Percentiles rank a stretch among this genome's conserved stretches.
Evolutionary conservation across 2,888 invertebrate species (phyloP).

Genomic region (Platycheirus albimanus): DNA sequence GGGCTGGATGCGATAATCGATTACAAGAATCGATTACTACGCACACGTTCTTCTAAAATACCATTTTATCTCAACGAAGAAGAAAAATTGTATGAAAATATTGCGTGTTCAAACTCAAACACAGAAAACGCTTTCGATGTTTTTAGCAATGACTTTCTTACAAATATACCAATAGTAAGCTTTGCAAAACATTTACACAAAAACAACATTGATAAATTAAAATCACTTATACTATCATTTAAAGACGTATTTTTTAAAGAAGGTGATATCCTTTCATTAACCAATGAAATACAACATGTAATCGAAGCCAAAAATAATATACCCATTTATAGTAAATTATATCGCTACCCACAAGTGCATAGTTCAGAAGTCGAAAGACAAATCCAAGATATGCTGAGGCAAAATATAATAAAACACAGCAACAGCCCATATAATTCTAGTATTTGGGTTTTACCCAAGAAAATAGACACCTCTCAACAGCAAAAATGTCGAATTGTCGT

Average conservation of each 20-base stretch:
- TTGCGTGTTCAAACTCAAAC: too few species aligned
- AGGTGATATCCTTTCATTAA: background rate
- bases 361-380: background rate
- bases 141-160: background rate
- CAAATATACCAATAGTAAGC: background rate
- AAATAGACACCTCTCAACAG: background rate
- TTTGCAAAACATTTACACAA: background rate
- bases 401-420: constrained; percentile 1
- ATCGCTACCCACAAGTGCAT: constrained; percentile 7
- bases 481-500: background rate
- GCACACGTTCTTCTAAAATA: too few species aligned
- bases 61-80: too few species aligned
- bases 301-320: constrained; percentile 1
- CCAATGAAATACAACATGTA: background rate
- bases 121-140: background rate
- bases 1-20: too few species aligned
- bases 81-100: too few species aligned
- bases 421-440: background rate
- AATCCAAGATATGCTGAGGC: background rate
- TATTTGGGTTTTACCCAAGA: background rate
- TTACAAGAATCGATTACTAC: too few species aligned
- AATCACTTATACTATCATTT: constrained; percentile 1
- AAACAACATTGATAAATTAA: background rate
- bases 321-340: background rate
- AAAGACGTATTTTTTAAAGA: background rate